Base-by-base conservation (phyloP, 2,888 invertebrate genomes). In the Pollenia griseotomentosa region DNA sequence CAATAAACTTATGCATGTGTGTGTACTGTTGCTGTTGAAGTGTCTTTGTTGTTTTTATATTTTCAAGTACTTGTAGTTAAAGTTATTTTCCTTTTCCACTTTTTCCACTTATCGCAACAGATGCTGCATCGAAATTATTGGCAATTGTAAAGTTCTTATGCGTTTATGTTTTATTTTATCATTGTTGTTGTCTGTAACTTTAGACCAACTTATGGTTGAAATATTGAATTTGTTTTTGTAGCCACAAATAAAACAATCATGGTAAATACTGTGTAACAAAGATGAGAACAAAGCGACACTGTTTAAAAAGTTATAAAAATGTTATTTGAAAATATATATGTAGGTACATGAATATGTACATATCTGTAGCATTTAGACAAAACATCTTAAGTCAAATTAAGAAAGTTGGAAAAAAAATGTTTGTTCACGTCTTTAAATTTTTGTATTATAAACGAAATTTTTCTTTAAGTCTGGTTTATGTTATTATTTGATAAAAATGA, bases 121-220 rank as follows among this genome's bases (percentile, higher is more conserved):
- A 74, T 85, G 85, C 80, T 75, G 70, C 75, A 75, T 75, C 75
- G 63, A 70, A 85, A 80, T 85, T 70, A 80, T 85, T 85, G 85
- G 80, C 80, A 85, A 85, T 80, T 80, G 80, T 71, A 75, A 85
- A 80, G 75, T 80, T 85, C 70, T 68, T 75, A 66, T 68, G 57
- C 55, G 42, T 70, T 79, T 79, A 70, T 79, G 57, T 61, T 70
- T 70, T 48, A 44, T 74, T 61, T 51, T 73, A 16, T 10, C 33
- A 19, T 42, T 65, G 61, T 65, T 77, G 55, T 65, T 77, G 55
- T 63, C 44, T 83, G 53, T 83, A 79, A 68, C 53, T 71, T 78
- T 65, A 19, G 51, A 73, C 65, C 83, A 63, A 80, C 63, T 80
- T 80, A 51, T 55, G 53, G 61, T 80, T 68, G 79, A 70, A 80